A percentile compares a stretch with the other conserved stretches of the same genome.
phyloP scores from a whole-genome alignment of 2,113 vertebrate species.

The Anthoscopus minutus region DNA sequence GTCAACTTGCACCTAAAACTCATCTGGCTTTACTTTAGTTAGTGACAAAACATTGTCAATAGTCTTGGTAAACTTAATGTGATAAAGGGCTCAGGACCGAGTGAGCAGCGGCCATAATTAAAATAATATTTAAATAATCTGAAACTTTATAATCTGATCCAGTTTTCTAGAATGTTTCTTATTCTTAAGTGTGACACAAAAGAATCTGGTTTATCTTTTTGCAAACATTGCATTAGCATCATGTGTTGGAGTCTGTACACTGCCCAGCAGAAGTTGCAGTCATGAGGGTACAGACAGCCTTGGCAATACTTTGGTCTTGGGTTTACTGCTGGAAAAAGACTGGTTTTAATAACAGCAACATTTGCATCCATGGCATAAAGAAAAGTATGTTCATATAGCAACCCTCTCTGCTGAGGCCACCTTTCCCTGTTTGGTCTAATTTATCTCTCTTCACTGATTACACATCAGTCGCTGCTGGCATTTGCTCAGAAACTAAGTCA shows the following conservation, averaged over 20 bases:
- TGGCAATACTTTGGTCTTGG: background rate
- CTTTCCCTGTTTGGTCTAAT: background rate
- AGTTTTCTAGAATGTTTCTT: background rate
- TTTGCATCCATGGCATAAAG: background rate
- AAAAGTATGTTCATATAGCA: background rate
- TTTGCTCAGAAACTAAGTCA: background rate
- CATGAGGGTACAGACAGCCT: background rate
- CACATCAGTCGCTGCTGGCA: background rate
- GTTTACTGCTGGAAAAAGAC: background rate
- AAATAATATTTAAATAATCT: background rate
- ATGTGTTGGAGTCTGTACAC: background rate
- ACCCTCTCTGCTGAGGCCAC: background rate
- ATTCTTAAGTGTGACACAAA: background rate
- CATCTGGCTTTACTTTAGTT: background rate
- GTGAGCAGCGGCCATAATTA: background rate
- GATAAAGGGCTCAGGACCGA: background rate
- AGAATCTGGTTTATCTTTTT: background rate
- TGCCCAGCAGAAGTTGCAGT: background rate
- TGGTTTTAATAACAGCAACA: background rate
- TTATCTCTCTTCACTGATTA: background rate
- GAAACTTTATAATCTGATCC: background rate
- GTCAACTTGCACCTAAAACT: background rate
- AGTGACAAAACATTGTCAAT: background rate
- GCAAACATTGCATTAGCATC: accelerated
- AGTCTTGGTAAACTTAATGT: background rate